Evolutionary conservation across 2,113 vertebrate species (phyloP), one percentile per base, ranked within the genome.

Genomic region (Tupaia chinensis): DNA sequence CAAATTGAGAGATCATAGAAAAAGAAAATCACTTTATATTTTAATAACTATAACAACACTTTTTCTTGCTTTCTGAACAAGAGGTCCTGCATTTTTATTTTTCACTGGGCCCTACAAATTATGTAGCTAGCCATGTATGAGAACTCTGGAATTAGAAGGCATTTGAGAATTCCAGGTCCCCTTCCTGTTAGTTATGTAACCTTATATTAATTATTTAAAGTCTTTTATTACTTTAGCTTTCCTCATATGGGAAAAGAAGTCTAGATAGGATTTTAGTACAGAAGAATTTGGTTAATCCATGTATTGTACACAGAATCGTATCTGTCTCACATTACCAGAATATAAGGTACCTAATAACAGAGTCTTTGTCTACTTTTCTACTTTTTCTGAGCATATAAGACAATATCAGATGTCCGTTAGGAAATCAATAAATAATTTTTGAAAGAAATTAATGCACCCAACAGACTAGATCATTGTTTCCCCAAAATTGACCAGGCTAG

Each of bases 191-290:
- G 60, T 91, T 82, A 44, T 29, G 12, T 74, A 94, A 91, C n/a
- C 60, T 79, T 87, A 76, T 23, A 81, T 95, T 93, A 81, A 83
- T 92, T 93, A 93, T 90, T 96, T 90, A 77, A 85, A 69, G 23
- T 58, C 34, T 53, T 73, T 84, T 44, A 32, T 25, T 73, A 27
- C 66, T 53, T 88, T 82, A 74, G 58, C 34, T 97, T 85, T 91
- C 27, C 69, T 88, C 73, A 68, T 17, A 69, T 25, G 34, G 90
- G 63, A 92, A 81, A 85, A 82, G 54, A 74, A 92, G 58, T 19
- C 8, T 79, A 87, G 60, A 60, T 85, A 68, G 32, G 13, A 16
- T 74, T 86, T 96, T 54, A 74, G 25, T 29, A n/a, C 5, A 34
- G 19, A 90, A 92, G 32, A 44, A 65, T 80, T 20, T 66, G 79